Percentiles rank a stretch among this genome's conserved stretches.
Evolutionary conservation across 2,888 invertebrate genomes (phyloP).

Genomic region (Brachyopa scutellaris): DNA sequence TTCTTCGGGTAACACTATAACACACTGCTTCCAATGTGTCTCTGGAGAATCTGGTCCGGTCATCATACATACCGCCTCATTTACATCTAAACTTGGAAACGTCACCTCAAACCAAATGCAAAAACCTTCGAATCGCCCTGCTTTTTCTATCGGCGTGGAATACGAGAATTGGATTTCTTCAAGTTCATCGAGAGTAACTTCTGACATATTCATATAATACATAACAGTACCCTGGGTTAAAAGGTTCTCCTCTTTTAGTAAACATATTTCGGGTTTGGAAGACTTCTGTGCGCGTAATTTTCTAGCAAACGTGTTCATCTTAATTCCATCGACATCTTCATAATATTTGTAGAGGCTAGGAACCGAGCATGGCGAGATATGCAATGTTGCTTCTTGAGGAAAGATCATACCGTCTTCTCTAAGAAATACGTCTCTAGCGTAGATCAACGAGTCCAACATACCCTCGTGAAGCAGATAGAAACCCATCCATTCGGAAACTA

Average conservation of each 20-base stretch:
- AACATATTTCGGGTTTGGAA: conserved; percentile 86
- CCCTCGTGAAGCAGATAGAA: conserved; percentile 97
- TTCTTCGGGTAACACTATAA: conserved; percentile 89
- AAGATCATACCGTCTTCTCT: conserved; percentile 89
- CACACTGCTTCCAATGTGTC: conserved; percentile 98
- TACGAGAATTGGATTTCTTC: conserved; percentile 84
- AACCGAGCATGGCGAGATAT: conserved; percentile 82
- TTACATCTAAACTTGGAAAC: conserved; percentile 85
- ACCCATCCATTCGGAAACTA: conserved; percentile 99
- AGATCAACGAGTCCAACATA: conserved; percentile 95
- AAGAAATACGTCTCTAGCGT: conserved; percentile 91
- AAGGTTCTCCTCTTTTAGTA: conserved; percentile 84
- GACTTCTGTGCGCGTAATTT: conserved; percentile 85
- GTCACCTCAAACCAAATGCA: conserved; percentile 91
- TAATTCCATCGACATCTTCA: conserved; percentile 90
- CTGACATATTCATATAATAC: conserved; percentile 87
- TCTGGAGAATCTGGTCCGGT: conserved; percentile 89
- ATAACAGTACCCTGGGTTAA: conserved; percentile 86
- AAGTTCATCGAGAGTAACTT: conserved; percentile 85
- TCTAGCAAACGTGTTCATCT: conserved; percentile 87
- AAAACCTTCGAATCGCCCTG: conserved; percentile 87
- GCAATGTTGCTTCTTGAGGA: conserved; percentile 86
- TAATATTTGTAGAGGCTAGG: conserved; percentile 88
- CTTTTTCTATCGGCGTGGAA: conserved; percentile 82
- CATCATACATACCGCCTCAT: conserved; percentile 86